A percentile compares a stretch with the other conserved stretches of the same genome.
phyloP scores from a whole-genome alignment of 2,113 vertebrate genomes.

The Pongo abelii region DNA sequence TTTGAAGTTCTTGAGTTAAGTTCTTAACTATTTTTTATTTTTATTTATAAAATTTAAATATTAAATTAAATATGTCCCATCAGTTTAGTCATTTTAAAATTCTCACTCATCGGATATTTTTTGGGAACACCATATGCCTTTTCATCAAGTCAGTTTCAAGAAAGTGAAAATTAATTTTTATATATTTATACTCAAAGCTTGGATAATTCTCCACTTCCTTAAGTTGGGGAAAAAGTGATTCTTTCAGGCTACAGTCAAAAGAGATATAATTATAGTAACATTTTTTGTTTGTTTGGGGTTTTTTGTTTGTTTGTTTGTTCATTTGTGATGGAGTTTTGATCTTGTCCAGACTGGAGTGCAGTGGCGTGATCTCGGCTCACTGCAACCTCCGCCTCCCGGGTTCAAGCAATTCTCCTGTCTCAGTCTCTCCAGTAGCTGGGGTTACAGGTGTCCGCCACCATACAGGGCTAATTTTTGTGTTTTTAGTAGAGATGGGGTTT shows the following conservation, averaged over 20 bases:
- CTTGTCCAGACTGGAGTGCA: too few species aligned
- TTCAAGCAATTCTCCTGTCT: too few species aligned
- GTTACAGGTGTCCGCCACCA: too few species aligned
- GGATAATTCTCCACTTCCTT: conserved; percentile 67
- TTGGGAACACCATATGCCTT: conserved; percentile 83
- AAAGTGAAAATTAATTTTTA: conserved; percentile 81
- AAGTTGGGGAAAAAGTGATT: conserved; percentile 80
- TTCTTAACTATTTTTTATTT: background rate
- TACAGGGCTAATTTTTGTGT: too few species aligned
- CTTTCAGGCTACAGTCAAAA: conserved; percentile 79
- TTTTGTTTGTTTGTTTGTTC: too few species aligned
- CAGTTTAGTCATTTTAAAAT: conserved; percentile 89
- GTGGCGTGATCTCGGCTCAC: too few species aligned
- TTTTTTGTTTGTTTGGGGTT: conserved; percentile 54
- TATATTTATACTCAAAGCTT: conserved; percentile 81
- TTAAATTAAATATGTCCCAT: conserved; percentile 81
- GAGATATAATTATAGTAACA: conserved; percentile 78
- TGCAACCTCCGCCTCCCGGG: too few species aligned
- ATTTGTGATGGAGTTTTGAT: too few species aligned
- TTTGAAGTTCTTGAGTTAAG: background rate
- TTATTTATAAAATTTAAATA: background rate
- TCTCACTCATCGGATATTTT: conserved; percentile 94
- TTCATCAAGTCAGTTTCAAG: conserved; percentile 81
- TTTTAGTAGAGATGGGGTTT: too few species aligned
- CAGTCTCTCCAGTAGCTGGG: too few species aligned